Evolutionary conservation across 2,888 invertebrate genomes (phyloP), one percentile per base, ranked within the genome.

Genomic region (Lasioglossum morio): DNA sequence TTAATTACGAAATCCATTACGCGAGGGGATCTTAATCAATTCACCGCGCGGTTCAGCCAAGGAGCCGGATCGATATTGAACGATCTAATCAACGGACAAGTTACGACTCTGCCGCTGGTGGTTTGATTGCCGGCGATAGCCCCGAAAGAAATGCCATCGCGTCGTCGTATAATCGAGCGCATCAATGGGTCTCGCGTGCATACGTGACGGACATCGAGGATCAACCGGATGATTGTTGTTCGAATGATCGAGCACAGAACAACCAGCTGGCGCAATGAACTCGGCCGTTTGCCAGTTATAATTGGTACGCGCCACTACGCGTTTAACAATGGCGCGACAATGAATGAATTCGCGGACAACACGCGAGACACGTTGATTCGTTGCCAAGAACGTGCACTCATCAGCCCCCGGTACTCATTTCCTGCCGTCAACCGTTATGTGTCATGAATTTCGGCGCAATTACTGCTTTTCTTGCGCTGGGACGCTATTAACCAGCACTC

Each of bases 221-320:
- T 79, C 69, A 48, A 30, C 34, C 63, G 23, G n/a, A 57, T n/a
- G 46, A 37, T 60, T 16, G 40, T 63, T 74, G 46, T 75, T 46
- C 57, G 70, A 63, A 40, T 16, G 79, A 46, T 57, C 70, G 63
- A 60, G 70, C 70, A 30, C 60, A 16, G 63, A 16, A 30, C n/a
- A 63, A 60, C 77, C 63, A 73, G 78, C 73, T 46, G 77, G 86
- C 77, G 75, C 86, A 77, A 79, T 86, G 81, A 86, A 87, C 87
- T 86, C 83, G 83, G 82, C 82, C 78, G 81, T 81, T 86, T 83
- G 87, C 87, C 87, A 87, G 79, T 86, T 80, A 79, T 87, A 87
- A 87, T 86, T 84, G 86, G 75, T 79, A 85, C 84, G 87, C 70
- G 81, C 60, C 70, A 46, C 69, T 72, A 63, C 78, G 74, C 74